A percentile compares a stretch with the other conserved stretches of the same genome.
Conservation (phyloP, 53 echinoderm and acorn worm species). For the Paracentrotus lividus region DNA sequence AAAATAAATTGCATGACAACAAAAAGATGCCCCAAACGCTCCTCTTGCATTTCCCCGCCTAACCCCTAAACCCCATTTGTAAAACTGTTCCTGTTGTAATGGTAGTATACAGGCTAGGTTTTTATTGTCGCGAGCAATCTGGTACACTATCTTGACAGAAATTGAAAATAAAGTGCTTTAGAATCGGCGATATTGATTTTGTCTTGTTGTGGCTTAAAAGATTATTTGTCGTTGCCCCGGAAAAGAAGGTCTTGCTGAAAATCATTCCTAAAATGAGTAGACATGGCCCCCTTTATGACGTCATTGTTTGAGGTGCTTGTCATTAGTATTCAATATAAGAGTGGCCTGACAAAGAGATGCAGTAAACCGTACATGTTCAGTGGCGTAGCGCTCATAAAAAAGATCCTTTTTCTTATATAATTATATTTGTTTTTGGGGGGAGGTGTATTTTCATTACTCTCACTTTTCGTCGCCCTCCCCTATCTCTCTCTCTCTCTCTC, state of each 20-base stretch:
- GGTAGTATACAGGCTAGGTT: neutral
- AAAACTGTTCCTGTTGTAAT: neutral
- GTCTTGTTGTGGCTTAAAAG: neutral
- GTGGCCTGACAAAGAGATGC: neutral
- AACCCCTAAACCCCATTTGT: neutral
- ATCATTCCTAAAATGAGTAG: neutral
- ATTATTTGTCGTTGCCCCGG: neutral
- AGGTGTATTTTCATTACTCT: too few relatives aligned
- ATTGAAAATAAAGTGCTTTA: slow-evolving; percentile 17
- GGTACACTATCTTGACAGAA: neutral
- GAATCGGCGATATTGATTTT: neutral
- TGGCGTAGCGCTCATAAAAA: too few relatives aligned
- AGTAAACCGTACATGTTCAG: too few relatives aligned
- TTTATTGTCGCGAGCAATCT: neutral
- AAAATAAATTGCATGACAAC: too few relatives aligned
- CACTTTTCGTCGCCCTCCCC: too few relatives aligned
- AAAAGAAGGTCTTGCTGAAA: neutral
- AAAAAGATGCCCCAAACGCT: neutral
- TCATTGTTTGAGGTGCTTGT: neutral
- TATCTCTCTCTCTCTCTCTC: neutral
- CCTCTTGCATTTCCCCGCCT: neutral
- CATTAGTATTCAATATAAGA: neutral
- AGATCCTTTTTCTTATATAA: too few relatives aligned
- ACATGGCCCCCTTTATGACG: neutral
- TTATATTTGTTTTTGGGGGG: too few relatives aligned